Percentiles rank a stretch among this genome's conserved stretches.
These are phyloP conservation scores for Drosophila picticornis DNA, from an alignment of 2,888 invertebrate genomes.

Conservation along the genomic window DNA sequence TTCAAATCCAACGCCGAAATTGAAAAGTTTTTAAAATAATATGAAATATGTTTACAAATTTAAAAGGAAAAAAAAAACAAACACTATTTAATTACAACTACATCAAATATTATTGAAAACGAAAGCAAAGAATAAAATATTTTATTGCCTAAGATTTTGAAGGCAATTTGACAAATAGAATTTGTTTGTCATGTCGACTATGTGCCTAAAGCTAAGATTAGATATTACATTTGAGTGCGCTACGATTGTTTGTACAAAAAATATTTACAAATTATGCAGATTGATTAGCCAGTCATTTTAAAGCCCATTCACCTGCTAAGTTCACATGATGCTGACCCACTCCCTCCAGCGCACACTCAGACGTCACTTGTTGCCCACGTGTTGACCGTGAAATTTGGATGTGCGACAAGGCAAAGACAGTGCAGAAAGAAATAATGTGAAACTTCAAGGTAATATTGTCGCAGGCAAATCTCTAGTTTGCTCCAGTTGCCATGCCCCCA, in stretches of 20 bases:
- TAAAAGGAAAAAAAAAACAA: neutral
- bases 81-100: neutral
- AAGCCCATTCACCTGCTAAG: conserved; percentile 48
- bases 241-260: conserved; percentile 3
- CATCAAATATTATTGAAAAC: neutral
- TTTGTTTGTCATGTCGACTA: neutral
- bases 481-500: conserved; percentile 69
- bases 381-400: conserved; percentile 69
- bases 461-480: conserved; percentile 43
- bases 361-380: conserved; percentile 49
- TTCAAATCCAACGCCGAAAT: conserved; percentile 1
- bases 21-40: neutral
- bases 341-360: conserved; percentile 25
- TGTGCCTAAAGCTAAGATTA: neutral
- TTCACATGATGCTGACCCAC: conserved; percentile 27
- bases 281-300: conserved; percentile 41
- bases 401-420: conserved; percentile 46
- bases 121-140: neutral
- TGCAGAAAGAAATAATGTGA: conserved; percentile 33
- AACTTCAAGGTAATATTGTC: conserved; percentile 50
- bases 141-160: neutral
- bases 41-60: neutral
- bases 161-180: neutral
- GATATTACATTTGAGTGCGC: neutral
- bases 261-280: conserved; percentile 28